These are phyloP conservation scores for Aphelenchoides bicaudatus DNA, from an alignment of 2,888 invertebrate species.

Conservation along the genomic window DNA sequence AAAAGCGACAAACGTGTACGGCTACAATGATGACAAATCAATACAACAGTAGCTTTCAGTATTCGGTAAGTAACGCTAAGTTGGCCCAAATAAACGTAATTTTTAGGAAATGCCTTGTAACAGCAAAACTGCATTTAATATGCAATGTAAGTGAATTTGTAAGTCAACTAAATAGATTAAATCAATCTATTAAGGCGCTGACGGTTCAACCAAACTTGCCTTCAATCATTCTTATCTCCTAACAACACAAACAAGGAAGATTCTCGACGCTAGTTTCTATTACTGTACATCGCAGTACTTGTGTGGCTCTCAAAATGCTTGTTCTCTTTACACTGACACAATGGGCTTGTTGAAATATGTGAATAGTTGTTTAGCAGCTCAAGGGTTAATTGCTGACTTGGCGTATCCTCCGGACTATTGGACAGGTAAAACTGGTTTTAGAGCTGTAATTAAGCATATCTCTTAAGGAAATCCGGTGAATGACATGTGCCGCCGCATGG, in stretches of 20 bases:
- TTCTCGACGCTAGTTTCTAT: constrained; percentile 4
- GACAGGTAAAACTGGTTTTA: too few relatives aligned
- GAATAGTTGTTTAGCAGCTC: constrained; percentile 4
- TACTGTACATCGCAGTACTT: background rate
- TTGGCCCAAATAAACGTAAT: too few relatives aligned
- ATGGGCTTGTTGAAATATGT: background rate
- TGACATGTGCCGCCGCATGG: background rate
- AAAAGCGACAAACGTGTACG: constrained; percentile 12
- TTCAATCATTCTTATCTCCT: background rate
- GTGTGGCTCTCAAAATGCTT: background rate
- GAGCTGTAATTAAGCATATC: too few relatives aligned
- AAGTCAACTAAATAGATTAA: background rate
- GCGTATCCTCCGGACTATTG: background rate
- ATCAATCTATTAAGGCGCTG: constrained; percentile 7
- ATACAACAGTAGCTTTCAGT: constrained; percentile 2
- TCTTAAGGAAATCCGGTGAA: background rate
- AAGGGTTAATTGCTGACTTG: background rate
- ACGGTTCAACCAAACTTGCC: background rate
- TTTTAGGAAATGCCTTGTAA: too few relatives aligned
- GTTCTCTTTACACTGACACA: background rate
- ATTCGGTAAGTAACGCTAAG: too few relatives aligned
- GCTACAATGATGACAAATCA: background rate
- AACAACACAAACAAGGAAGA: background rate
- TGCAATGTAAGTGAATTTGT: background rate
- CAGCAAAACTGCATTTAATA: background rate